These are phyloP conservation scores for Halotydeus destructor DNA, from an alignment of 1,140 invertebrate genomes.

Conservation along the genomic window DNA sequence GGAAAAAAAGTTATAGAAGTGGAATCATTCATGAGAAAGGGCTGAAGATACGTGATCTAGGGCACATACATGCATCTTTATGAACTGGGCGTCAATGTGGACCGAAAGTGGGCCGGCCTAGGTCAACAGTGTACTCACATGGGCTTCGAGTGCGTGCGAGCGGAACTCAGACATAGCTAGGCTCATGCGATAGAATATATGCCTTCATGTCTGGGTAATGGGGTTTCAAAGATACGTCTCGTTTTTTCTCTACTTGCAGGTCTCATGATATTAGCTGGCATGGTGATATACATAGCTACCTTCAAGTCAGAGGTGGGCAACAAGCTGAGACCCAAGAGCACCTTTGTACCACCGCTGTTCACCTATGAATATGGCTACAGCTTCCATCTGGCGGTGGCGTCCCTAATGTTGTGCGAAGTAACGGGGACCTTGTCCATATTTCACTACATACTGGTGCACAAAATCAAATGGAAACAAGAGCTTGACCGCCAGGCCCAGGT, in stretches of 20 bases:
- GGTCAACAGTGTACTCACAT: too few species aligned
- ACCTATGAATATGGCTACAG: slow-evolving; percentile 64
- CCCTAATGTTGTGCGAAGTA: slow-evolving; percentile 56
- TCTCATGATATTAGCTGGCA: slow-evolving; percentile 59
- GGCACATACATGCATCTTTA: too few species aligned
- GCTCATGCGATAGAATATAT: too few species aligned
- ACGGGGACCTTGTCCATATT: slow-evolving; percentile 65
- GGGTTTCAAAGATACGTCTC: not conserved
- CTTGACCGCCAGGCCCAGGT: slow-evolving; percentile 2
- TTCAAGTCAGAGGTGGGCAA: slow-evolving; percentile 70
- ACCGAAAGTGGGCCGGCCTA: too few species aligned
- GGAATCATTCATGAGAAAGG: too few species aligned
- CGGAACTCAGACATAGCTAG: too few species aligned
- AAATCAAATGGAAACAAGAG: slow-evolving; percentile 29
- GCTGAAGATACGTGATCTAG: too few species aligned
- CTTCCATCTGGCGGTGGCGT: slow-evolving; percentile 59
- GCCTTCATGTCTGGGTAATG: too few species aligned
- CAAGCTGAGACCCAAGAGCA: slow-evolving; percentile 53
- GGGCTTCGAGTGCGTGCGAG: too few species aligned
- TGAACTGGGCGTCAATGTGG: too few species aligned
- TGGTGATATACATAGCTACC: slow-evolving; percentile 77
- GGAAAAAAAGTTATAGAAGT: too few species aligned
- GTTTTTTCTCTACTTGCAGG: slow-evolving; percentile 32
- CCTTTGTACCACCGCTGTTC: slow-evolving; percentile 41
- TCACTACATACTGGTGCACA: slow-evolving; percentile 53